Evolutionary conservation across 2,888 invertebrate species (phyloP), one percentile per base, ranked within the genome.

Genomic region (Biston stratarius): DNA sequence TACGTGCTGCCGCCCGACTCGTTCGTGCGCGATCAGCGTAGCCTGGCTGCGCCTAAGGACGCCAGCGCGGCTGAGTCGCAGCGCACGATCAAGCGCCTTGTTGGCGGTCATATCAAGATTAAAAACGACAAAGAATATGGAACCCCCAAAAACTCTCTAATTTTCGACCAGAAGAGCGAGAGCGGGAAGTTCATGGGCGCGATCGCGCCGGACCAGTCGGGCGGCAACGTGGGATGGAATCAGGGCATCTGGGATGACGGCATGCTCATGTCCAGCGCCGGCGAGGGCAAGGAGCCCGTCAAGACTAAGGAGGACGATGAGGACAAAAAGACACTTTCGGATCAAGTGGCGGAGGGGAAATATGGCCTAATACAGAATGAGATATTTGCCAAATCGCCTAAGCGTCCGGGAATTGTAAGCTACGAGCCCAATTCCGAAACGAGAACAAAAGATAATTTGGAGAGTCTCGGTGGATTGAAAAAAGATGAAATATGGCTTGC

Each of bases 401-500:
- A 96, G 82, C 94, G 97, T 59, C 98, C 97, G 0, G 98, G 97
- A 3, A 96, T 98, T 45, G 92, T 98, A 48, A 98, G 97, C 84
- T 98, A 98, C 83, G 95, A 96, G 56, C 94, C 95, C 7, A 98
- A 98, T 81, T 95, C 96, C 0, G 98, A 98, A 83, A 97, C 97
- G 45, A 86, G 91, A 79, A 96, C 97, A 0, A 95, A 96, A 77
- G 98, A 98, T 85, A 97, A 96, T 75, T 94, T 96, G 36, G 96
- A 96, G 73, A 98, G 96, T 83, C 94, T 97, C 49, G 98, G 98
- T 24, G 98, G 98, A 15, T 91, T 98, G 2, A 96, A 96, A 77
- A 96, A 97, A 80, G 96, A 97, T 67, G 98, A 98, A 77, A 98
- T 98, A 79, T 98, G 98, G 98, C 90, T 98, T 64, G 97, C 98